Conservation (phyloP, 2,797 vertebrate genomes). For the Myotis pilosus region DNA sequence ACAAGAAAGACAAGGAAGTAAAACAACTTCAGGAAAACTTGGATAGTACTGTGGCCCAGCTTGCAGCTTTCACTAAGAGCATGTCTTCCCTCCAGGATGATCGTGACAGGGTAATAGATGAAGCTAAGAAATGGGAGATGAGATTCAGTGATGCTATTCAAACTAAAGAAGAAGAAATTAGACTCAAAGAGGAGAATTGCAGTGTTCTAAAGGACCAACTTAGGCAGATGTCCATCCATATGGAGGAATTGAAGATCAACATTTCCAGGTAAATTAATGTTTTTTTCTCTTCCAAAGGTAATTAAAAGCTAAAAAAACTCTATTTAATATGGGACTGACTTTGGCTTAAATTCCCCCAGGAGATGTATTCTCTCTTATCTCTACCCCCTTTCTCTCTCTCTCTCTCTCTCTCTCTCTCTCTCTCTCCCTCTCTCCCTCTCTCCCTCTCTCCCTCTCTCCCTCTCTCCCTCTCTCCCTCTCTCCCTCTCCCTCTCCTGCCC, state of each 20-base stretch:
- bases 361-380: neutral
- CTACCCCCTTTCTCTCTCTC: rapidly evolving
- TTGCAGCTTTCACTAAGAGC: slow-evolving; percentile 95
- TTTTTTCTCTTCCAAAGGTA: neutral
- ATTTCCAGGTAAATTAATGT: slow-evolving; percentile 81
- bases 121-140: slow-evolving; percentile 94
- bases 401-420: neutral
- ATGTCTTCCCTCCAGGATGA: slow-evolving; percentile 99
- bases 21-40: slow-evolving; percentile 89
- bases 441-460: rapidly evolving
- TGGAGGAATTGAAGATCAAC: slow-evolving; percentile 87
- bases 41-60: slow-evolving; percentile 91
- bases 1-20: slow-evolving; percentile 85
- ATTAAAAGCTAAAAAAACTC: slow-evolving; percentile 14
- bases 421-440: neutral
- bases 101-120: slow-evolving; percentile 94
- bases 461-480: too few species aligned
- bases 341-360: slow-evolving; percentile 17
- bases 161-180: slow-evolving; percentile 93
- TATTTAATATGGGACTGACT: neutral
- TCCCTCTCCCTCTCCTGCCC: neutral
- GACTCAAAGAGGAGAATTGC: slow-evolving; percentile 87
- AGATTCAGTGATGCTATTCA: slow-evolving; percentile 91
- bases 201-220: slow-evolving; percentile 87
- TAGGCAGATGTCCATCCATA: slow-evolving; percentile 83